A percentile compares a stretch with the other conserved stretches of the same genome.
These are phyloP conservation scores for Stichopus horrens DNA, from an alignment of 53 echinoderm and acorn worm species.

Conservation along the genomic window DNA sequence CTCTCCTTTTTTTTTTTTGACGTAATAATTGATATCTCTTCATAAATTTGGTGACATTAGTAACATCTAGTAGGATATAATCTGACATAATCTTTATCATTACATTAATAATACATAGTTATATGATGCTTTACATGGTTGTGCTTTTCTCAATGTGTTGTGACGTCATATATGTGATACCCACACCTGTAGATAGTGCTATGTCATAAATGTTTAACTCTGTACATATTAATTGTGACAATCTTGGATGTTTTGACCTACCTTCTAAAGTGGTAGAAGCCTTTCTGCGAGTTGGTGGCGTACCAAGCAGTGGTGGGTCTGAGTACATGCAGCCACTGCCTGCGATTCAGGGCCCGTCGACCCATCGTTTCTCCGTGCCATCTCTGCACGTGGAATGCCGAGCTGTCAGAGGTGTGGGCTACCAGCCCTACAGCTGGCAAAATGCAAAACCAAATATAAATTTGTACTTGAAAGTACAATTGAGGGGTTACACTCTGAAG, in stretches of 20 bases:
- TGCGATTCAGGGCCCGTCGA: no score
- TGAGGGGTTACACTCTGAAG: no score
- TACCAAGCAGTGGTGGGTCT: no score
- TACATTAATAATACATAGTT: slow-evolving; percentile 17
- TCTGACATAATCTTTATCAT: slow-evolving; percentile 2
- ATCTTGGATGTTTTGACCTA: slow-evolving; percentile 19
- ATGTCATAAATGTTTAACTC: slow-evolving; percentile 31
- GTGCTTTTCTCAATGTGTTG: slow-evolving; percentile 36
- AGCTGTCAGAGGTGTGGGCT: no score
- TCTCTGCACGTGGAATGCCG: no score
- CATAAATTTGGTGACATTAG: slow-evolving; percentile 28
- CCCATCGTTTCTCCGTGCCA: no score
- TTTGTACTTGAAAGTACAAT: no score
- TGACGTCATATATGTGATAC: slow-evolving; percentile 18
- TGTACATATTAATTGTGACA: slow-evolving; percentile 40
- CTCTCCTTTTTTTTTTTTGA: not conserved
- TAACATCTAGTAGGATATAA: slow-evolving; percentile 21
- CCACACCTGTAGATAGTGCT: slow-evolving; percentile 33
- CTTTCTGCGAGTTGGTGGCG: no score
- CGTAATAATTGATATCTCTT: not conserved
- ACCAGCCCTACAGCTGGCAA: no score
- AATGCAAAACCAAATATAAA: no score
- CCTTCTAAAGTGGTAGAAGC: not conserved
- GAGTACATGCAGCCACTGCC: no score
- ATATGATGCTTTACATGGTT: slow-evolving; percentile 27